Conservation (phyloP, 2,888 invertebrate species). For the Pristionchus mayeri region DNA sequence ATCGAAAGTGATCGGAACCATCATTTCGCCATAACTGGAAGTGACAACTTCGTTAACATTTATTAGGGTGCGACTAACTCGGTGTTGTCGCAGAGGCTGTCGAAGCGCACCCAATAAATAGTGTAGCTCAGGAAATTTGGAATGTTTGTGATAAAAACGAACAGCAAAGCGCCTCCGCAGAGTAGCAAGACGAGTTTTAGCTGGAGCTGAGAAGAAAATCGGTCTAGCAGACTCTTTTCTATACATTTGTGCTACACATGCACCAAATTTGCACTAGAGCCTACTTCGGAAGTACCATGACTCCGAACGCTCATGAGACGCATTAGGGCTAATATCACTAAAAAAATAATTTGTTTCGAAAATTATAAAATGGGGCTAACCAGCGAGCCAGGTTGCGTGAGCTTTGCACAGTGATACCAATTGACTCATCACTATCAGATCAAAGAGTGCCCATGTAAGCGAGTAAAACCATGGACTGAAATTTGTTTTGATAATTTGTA, state of each 20-base stretch:
- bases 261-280: too few species aligned
- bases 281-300: background rate
- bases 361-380: background rate
- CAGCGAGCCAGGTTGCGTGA: conserved; percentile 1
- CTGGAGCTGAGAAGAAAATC: background rate
- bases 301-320: background rate
- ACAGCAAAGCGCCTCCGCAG: background rate
- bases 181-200: background rate
- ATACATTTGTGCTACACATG: too few species aligned
- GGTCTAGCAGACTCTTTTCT: background rate
- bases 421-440: background rate
- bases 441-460: background rate
- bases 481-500: background rate
- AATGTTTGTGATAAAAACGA: background rate
- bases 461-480: background rate
- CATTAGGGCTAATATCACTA: background rate
- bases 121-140: background rate
- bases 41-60: background rate
- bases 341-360: background rate
- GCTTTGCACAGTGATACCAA: background rate
- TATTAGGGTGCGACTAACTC: background rate
- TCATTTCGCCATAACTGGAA: background rate
- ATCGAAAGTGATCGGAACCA: background rate
- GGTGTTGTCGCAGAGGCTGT: background rate
- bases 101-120: background rate